Conservation (phyloP, 2,888 invertebrate species). For the Acanthopleura granulata region DNA sequence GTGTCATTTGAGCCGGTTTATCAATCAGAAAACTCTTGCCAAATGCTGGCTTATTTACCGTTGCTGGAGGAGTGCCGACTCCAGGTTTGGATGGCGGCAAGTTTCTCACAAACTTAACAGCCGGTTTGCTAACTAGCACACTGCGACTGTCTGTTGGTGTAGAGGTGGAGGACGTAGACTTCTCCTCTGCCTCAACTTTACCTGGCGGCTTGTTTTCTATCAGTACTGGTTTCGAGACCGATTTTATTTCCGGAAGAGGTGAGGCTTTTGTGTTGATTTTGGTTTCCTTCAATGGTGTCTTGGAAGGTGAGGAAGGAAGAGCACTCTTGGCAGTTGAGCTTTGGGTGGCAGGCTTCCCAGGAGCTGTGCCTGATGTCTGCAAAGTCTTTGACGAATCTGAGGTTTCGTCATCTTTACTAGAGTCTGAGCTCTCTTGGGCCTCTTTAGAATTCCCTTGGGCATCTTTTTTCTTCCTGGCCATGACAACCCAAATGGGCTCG, state of each 20-base stretch:
- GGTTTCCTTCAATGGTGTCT: slow-evolving; percentile 1
- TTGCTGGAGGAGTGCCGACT: neutral
- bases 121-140: neutral
- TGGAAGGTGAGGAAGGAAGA: neutral
- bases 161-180: neutral
- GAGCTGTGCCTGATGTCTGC: slow-evolving; percentile 19
- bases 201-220: neutral
- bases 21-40: neutral
- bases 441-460: slow-evolving; percentile 30
- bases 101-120: neutral
- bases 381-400: slow-evolving; percentile 20
- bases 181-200: neutral
- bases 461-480: slow-evolving; percentile 33
- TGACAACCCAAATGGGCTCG: slow-evolving; percentile 42
- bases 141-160: neutral
- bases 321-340: neutral
- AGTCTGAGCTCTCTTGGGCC: slow-evolving; percentile 33
- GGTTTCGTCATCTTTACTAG: slow-evolving; percentile 29
- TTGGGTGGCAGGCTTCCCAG: slow-evolving; percentile 16
- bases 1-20: neutral
- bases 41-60: neutral
- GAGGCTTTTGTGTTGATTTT: neutral
- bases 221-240: neutral
- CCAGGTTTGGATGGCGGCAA: neutral
- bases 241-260: neutral